These are phyloP conservation scores for Dendroctonus ponderosae DNA, from an alignment of 1,140 invertebrate genomes.

Conservation along the genomic window DNA sequence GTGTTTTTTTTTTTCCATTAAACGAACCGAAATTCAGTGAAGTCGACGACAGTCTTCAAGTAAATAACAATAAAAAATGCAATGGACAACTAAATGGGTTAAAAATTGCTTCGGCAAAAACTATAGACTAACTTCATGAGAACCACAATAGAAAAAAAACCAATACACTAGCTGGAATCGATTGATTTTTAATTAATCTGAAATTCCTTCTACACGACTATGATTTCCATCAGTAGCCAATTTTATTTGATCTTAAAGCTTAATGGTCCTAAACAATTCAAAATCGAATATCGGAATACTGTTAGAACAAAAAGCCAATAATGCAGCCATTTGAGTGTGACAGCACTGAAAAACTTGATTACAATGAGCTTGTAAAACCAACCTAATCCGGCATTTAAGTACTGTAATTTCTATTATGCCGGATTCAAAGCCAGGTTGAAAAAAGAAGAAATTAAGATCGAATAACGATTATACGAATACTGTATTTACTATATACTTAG, in stretches of 20 bases:
- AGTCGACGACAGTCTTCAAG: no score
- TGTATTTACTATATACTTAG: no score
- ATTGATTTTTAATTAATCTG: slow-evolving; percentile 22
- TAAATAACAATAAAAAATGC: no score
- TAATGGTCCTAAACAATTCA: slow-evolving; percentile 23
- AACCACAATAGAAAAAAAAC: no score
- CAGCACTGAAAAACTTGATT: slow-evolving; percentile 31
- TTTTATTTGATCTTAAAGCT: slow-evolving; percentile 26
- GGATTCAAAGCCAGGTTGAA: no score
- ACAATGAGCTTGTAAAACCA: slow-evolving; percentile 25
- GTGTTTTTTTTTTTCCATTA: no score
- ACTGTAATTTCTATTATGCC: slow-evolving; percentile 5
- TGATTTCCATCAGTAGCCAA: slow-evolving; percentile 19
- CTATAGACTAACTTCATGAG: no score
- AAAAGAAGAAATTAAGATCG: no score
- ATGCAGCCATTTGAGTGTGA: slow-evolving; percentile 28
- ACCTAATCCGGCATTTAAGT: slow-evolving; percentile 13
- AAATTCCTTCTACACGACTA: slow-evolving; percentile 13
- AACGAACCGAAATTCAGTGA: no score
- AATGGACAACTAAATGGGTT: no score
- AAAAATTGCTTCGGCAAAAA: no score
- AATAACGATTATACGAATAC: no score
- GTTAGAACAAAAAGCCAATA: slow-evolving; percentile 17
- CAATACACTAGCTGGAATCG: neutral
- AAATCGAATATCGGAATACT: slow-evolving; percentile 12